A percentile compares a stretch with the other conserved stretches of the same genome.
Conservation (phyloP, 2,888 invertebrate genomes). For the Agrotis segetum region DNA sequence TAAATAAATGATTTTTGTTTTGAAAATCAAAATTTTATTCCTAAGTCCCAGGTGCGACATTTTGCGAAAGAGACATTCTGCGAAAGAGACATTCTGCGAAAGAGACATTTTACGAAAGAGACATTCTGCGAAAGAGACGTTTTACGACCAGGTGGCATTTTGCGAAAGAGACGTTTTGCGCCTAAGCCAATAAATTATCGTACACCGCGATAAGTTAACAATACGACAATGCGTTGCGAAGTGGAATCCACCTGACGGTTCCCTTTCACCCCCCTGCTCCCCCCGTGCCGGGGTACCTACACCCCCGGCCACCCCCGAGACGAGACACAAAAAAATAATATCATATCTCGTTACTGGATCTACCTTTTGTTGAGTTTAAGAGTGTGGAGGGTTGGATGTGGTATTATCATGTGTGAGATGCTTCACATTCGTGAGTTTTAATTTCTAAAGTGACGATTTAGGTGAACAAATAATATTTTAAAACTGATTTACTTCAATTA, state of each 20-base stretch:
- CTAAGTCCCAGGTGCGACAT: too few relatives aligned
- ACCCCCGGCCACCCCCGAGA: conserved; percentile 62
- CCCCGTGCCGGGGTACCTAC: conserved; percentile 42
- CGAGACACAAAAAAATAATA: conserved; percentile 79
- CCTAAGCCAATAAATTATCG: conserved; percentile 68
- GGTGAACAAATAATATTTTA: too few relatives aligned
- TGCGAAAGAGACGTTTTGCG: too few relatives aligned
- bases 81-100: too few relatives aligned
- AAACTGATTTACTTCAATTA: too few relatives aligned
- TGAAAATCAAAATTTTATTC: too few relatives aligned
- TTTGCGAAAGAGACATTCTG: too few relatives aligned
- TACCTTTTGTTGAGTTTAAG: conserved; percentile 78
- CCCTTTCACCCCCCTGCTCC: conserved; percentile 44
- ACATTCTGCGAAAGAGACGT: too few relatives aligned
- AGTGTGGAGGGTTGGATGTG: conserved; percentile 70
- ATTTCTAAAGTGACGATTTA: too few relatives aligned
- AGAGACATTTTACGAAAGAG: too few relatives aligned
- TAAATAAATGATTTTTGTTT: too few relatives aligned
- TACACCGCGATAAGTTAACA: conserved; percentile 65
- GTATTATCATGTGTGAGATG: conserved; percentile 35
- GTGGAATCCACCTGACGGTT: conserved; percentile 81
- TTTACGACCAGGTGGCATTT: too few relatives aligned
- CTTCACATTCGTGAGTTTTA: not conserved
- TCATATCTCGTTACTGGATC: conserved; percentile 87
- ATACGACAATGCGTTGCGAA: conserved; percentile 72